These are phyloP conservation scores for Potamarius usumacintae DNA, from an alignment of 2,113 vertebrate species.

Conservation along the genomic window DNA sequence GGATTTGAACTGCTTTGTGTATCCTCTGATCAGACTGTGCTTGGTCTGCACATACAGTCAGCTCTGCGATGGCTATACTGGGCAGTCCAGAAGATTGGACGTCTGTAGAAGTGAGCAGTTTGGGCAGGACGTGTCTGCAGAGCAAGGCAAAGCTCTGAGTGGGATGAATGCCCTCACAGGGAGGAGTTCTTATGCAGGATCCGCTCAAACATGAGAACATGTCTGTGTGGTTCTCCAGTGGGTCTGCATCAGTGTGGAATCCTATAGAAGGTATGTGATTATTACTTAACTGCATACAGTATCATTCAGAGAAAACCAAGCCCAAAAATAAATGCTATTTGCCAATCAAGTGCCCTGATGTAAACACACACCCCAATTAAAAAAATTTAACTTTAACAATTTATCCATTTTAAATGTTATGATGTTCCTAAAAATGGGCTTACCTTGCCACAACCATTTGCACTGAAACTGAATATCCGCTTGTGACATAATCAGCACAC, in stretches of 20 bases:
- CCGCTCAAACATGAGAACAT: constrained; percentile 80
- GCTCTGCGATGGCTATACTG: constrained; percentile 60
- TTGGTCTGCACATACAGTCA: constrained; percentile 62
- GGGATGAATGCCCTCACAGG: constrained; percentile 70
- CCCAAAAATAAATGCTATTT: too few relatives aligned
- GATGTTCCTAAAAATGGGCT: too few relatives aligned
- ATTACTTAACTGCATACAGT: not conserved
- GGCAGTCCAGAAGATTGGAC: constrained; percentile 56
- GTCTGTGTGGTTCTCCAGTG: constrained; percentile 62
- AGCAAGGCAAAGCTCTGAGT: constrained; percentile 73
- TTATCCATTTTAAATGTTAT: too few relatives aligned
- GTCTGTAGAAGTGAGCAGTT: constrained; percentile 63
- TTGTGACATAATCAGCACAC: too few relatives aligned
- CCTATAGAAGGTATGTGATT: constrained; percentile 59
- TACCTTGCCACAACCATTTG: too few relatives aligned
- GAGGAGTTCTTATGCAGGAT: constrained; percentile 65
- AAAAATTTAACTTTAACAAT: too few relatives aligned
- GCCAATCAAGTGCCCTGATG: too few relatives aligned
- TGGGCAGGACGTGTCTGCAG: constrained; percentile 73
- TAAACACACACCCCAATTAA: too few relatives aligned
- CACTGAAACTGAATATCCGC: too few relatives aligned
- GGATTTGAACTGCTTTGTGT: constrained; percentile 42
- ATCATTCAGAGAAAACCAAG: too few relatives aligned
- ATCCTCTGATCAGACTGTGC: constrained; percentile 34
- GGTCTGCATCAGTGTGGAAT: constrained; percentile 45